phyloP scores from a whole-genome alignment of 2,113 vertebrate species.

The Todiramphus saurophagus region DNA sequence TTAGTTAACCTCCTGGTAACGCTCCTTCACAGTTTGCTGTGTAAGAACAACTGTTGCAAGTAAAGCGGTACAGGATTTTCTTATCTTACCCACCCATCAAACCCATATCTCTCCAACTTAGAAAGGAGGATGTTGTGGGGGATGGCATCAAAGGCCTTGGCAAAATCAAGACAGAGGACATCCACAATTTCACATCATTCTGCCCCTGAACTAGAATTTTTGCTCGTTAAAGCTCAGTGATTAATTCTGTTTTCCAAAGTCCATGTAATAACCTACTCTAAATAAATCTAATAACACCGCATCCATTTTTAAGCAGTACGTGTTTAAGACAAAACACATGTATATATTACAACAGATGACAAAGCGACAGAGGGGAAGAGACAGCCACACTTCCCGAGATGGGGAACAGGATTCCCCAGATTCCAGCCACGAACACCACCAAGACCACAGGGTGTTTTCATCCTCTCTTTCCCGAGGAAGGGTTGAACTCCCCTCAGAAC shows the following conservation, averaged over 20 bases:
- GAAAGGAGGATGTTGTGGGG: too few species aligned
- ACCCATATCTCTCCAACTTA: too few species aligned
- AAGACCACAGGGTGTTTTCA: fast-evolving
- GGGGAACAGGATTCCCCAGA: neutral
- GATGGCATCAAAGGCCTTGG: too few species aligned
- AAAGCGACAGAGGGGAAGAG: neutral
- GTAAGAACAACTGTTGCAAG: neutral
- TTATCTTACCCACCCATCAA: too few species aligned
- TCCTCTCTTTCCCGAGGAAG: neutral
- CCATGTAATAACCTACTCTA: neutral
- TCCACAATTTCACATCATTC: neutral
- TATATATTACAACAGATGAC: neutral
- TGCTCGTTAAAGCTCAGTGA: neutral
- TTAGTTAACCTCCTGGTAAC: neutral
- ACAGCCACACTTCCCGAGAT: neutral
- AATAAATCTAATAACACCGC: neutral
- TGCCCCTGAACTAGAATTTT: neutral
- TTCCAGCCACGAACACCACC: neutral
- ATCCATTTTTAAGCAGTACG: neutral
- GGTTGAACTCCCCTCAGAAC: neutral
- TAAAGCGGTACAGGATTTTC: neutral
- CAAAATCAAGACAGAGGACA: too few species aligned
- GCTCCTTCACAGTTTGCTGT: neutral
- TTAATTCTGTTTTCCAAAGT: neutral
- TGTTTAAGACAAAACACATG: neutral